Percentiles rank a stretch among this genome's conserved stretches.
Evolutionary conservation across 2,113 vertebrate species (phyloP).

Genomic region (Narcine bancroftii): DNA sequence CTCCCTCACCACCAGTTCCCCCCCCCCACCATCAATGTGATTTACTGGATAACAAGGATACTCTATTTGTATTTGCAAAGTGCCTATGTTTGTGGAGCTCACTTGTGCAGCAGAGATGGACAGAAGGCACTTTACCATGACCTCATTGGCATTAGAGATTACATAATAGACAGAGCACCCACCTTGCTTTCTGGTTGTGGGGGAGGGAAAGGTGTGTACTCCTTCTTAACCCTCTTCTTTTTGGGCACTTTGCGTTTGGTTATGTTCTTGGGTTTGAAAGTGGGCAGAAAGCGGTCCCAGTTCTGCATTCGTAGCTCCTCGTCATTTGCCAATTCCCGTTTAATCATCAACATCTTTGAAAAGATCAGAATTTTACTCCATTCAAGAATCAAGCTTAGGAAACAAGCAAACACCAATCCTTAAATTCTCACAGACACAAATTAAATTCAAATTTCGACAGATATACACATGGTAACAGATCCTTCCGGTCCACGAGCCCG

Average conservation of each 20-base stretch:
- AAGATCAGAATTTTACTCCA: conserved; percentile 33
- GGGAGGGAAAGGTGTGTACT: conserved; percentile 91
- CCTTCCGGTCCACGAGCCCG: too few species aligned
- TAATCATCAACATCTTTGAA: conserved; percentile 89
- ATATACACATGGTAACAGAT: too few species aligned
- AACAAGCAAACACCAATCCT: background rate
- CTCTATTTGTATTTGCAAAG: too few species aligned
- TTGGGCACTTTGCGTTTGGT: conserved; percentile 83
- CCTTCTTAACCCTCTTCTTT: conserved; percentile 82
- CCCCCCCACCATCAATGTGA: too few species aligned
- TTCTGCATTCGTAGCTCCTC: conserved; percentile 74
- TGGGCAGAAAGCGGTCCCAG: conserved; percentile 92
- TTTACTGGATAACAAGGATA: background rate
- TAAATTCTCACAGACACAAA: background rate
- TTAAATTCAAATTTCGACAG: too few species aligned
- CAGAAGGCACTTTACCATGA: background rate
- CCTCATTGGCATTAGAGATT: background rate
- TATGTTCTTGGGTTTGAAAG: conserved; percentile 84
- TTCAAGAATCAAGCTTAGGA: background rate
- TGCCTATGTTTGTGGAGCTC: background rate
- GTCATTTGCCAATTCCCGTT: conserved; percentile 83
- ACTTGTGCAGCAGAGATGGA: background rate
- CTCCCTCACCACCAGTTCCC: too few species aligned
- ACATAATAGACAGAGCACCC: conserved; percentile 38
- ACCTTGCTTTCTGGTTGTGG: conserved; percentile 90